Evolutionary conservation across 1,140 invertebrate genomes (phyloP), one percentile per base, ranked within the genome.

Genomic region (Calliphora vicina): DNA sequence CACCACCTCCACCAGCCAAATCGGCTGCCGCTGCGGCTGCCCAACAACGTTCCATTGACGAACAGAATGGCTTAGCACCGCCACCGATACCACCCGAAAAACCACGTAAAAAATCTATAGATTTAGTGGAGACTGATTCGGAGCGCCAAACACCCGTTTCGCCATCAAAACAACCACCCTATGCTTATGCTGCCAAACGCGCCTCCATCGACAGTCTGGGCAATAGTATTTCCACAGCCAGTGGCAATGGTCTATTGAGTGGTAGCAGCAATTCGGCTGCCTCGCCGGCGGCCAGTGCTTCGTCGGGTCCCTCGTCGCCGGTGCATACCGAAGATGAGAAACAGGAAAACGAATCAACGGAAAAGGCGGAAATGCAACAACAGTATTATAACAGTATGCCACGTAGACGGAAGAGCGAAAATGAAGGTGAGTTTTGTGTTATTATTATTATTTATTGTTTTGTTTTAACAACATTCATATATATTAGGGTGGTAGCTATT

Each of bases 311-410:
- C 0, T 92, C 91, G 13, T 92, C 92, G 61, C 92, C 92, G 0
- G 87, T 91, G 13, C 91, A 91, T 82, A 92, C 91, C 0, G 92
- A 92, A 84, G 91, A 92, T 80, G 92, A 92, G 82, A 92, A 92
- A 83, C 92, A 92, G 85, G 92, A 92, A 84, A 89, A 92, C 42
- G 92, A 92, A 85, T 89, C 89, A 80, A 92, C 92, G 42, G 92
- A 92, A 86, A 92, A 92, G 85, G 88, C 89, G 15, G 89, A 90
- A 61, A 80, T 87, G 76, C 85, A 88, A 17, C 81, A 72, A 17
- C 83, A 82, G 80, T 82, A 84, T 84, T 87, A 87, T 61, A 86
- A 88, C 17, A 89, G 86, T 85, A 85, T 86, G 84, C 84, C 87
- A 81, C 82, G 86, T 23, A 83, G 87, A 42, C 78, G 86, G 82